phyloP scores from a whole-genome alignment of 2,797 vertebrate species.

The Crax fasciolata region DNA sequence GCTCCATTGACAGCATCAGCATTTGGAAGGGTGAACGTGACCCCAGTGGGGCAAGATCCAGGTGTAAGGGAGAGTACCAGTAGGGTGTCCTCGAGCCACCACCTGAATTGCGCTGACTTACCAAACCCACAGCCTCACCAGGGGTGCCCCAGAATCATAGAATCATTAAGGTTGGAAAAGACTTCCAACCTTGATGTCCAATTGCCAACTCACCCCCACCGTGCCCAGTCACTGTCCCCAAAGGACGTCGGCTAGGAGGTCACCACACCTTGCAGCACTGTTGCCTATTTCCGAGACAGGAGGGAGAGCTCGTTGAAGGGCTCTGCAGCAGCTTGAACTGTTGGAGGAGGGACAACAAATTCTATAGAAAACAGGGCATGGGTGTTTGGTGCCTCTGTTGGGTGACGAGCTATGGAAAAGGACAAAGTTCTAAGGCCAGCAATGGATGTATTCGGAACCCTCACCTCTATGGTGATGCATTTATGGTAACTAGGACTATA shows the following conservation, averaged over 20 bases:
- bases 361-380: background rate
- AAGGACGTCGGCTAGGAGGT: too few relatives aligned
- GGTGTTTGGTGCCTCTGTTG: background rate
- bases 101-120: background rate
- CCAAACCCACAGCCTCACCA: background rate
- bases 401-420: background rate
- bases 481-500: background rate
- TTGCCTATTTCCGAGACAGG: background rate
- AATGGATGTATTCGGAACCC: background rate
- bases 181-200: too few relatives aligned
- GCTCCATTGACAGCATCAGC: background rate
- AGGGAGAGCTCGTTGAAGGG: background rate
- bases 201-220: too few relatives aligned
- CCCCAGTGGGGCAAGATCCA: background rate
- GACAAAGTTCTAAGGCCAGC: background rate
- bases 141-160: background rate
- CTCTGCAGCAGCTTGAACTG: background rate
- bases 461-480: background rate
- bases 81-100: background rate
- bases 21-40: background rate
- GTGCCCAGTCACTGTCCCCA: too few relatives aligned
- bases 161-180: too few relatives aligned
- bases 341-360: background rate
- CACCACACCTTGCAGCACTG: background rate
- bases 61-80: background rate